Percentiles rank a stretch among this genome's conserved stretches.
Conservation (phyloP, 2,113 vertebrate genomes). For the Pachycephala philippinensis region DNA sequence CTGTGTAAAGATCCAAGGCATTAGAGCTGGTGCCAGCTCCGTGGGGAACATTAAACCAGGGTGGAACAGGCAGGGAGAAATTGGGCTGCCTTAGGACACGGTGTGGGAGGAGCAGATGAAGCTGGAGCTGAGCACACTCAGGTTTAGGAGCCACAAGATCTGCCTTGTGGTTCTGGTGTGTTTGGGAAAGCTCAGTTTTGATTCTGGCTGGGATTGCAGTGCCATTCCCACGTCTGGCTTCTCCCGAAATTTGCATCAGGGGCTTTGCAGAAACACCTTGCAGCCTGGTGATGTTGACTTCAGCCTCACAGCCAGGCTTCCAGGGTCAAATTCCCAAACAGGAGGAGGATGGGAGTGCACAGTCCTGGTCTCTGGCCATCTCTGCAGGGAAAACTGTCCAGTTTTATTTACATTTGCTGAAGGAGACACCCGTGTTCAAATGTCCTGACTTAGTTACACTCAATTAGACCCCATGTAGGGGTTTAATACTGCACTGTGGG, state of each 20-base stretch:
- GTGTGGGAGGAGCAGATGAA: background rate
- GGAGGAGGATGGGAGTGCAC: background rate
- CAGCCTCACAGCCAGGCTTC: background rate
- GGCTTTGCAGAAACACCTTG: background rate
- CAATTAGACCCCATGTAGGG: background rate
- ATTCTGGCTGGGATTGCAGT: background rate
- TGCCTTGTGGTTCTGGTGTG: background rate
- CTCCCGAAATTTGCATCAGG: background rate
- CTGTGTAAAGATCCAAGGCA: background rate
- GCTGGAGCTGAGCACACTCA: background rate
- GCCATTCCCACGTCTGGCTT: background rate
- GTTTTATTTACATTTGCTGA: background rate
- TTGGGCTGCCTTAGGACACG: background rate
- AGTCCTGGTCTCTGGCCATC: background rate
- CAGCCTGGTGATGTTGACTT: background rate
- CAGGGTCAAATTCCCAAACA: background rate
- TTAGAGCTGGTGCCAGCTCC: background rate
- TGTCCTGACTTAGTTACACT: background rate
- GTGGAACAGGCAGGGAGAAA: background rate
- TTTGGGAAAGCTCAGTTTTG: background rate
- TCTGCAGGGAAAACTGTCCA: background rate
- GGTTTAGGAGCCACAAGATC: background rate
- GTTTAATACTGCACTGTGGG: background rate
- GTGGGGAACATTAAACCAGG: background rate
- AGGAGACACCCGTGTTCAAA: background rate